Evolutionary conservation across 2,113 vertebrate species (phyloP).

Genomic region (Loxodonta africana): DNA sequence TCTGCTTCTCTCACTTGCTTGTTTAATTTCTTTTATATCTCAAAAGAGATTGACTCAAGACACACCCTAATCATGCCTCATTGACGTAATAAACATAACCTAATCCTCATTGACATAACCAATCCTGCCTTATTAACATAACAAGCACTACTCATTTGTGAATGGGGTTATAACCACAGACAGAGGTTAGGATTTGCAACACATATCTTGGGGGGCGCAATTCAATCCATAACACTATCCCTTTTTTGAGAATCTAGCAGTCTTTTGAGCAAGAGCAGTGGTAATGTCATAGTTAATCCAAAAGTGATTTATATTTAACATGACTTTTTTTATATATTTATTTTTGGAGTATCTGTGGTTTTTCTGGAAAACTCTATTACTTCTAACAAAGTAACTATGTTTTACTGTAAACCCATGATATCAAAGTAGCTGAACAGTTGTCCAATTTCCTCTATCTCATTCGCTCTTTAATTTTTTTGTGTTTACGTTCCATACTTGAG

Average conservation of each 20-base stretch:
- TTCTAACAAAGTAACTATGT: constrained; percentile 16
- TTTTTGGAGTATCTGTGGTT: not conserved
- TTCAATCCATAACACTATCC: too few species aligned
- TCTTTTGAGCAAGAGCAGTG: not conserved
- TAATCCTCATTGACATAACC: too few species aligned
- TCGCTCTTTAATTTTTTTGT: not conserved
- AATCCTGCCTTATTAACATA: too few species aligned
- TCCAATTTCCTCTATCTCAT: not conserved
- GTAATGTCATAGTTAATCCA: not conserved
- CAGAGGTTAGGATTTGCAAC: too few species aligned
- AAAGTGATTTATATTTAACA: not conserved
- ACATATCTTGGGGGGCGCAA: too few species aligned
- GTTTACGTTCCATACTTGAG: constrained; percentile 2
- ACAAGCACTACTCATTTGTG: too few species aligned
- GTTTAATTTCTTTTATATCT: too few species aligned
- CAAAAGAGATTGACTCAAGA: too few species aligned
- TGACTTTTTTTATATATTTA: not conserved
- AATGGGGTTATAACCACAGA: too few species aligned
- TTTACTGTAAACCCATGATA: not conserved
- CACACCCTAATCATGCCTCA: too few species aligned
- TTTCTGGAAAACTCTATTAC: constrained; percentile 21
- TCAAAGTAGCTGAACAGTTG: not conserved
- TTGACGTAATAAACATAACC: too few species aligned
- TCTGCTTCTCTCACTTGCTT: too few species aligned
- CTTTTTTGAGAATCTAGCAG: constrained; percentile 5